These are phyloP conservation scores for Megaceryle maxima DNA, from an alignment of 2,113 vertebrate species.

Conservation along the genomic window DNA sequence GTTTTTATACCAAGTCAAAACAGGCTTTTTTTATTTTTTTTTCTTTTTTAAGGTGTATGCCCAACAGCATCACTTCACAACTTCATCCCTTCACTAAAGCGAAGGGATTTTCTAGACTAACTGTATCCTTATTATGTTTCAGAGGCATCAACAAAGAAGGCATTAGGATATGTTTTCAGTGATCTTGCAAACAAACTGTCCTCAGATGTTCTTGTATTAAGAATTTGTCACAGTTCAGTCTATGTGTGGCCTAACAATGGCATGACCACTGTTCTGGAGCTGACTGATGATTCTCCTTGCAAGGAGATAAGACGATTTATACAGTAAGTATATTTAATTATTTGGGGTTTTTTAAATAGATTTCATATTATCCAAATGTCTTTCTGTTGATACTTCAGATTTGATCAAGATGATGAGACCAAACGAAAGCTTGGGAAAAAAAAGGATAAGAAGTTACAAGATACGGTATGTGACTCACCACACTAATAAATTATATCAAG, in stretches of 20 bases:
- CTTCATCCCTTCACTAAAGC: not conserved
- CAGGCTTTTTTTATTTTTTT: fast-evolving
- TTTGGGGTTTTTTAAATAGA: not conserved
- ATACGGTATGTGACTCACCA: constrained; percentile 60
- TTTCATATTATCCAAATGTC: not conserved
- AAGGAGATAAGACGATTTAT: constrained; percentile 80
- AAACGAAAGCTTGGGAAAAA: constrained; percentile 75
- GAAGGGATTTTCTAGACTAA: not conserved
- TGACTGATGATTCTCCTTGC: constrained; percentile 78
- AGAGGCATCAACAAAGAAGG: constrained; percentile 77
- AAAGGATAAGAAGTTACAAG: constrained; percentile 75
- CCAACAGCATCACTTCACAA: not conserved
- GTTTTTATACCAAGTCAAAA: not conserved
- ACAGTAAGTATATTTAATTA: constrained; percentile 76
- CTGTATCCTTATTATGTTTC: constrained; percentile 32
- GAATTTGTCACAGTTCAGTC: constrained; percentile 80
- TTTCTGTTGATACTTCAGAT: constrained; percentile 63
- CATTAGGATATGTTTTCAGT: constrained; percentile 80
- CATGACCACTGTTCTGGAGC: constrained; percentile 66
- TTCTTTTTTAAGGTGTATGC: not conserved
- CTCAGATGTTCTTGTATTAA: constrained; percentile 84
- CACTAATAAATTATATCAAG: not conserved
- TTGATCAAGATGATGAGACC: constrained; percentile 72
- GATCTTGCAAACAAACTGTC: constrained; percentile 80
- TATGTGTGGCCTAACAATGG: constrained; percentile 89